Base-by-base conservation (phyloP, 1,140 invertebrate species). In the Microplitis mediator region DNA sequence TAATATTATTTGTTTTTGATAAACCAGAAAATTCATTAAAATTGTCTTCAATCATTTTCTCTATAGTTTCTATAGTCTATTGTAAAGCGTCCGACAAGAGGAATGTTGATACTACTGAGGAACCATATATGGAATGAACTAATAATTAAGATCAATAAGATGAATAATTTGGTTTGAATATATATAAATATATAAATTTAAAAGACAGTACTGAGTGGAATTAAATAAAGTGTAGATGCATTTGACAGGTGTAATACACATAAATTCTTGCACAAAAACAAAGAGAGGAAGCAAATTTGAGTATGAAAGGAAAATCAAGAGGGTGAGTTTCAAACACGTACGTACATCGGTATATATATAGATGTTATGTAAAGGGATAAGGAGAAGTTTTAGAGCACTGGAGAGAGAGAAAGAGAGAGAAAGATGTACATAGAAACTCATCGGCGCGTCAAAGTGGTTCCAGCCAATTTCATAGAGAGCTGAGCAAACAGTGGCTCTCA, bases 361-460 rank as follows among this genome's bases (percentile, higher is more conserved):
- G 50, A 50, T 11, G 39, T 45, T 45, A 32, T 32, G 65, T 31
- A 32, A 52, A 23, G 65, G 65, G 39, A 31, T 67, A 67, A 65
- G 14, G 61, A 63, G 70, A 70, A 75, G 66, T 75, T 75, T 75
- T 61, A 75, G 72, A 73, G 74, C 34, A 14, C 56, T 16, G 9
- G 34, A 36, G 51, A 58, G 32, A 45, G 54, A n/a, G 31, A 31
- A 31, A 13, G 34, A 58, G 51, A 35, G 45, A 52, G 16, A n/a
- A 50, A 9, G 16, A 45, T n/a, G 61, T 60, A 50, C 71, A 80
- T 75, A 77, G 75, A 74, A 79, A 75, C 74, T 81, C 79, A 79
- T 81, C 80, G 79, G 76, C 78, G 80, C 79, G 80, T 81, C 80
- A 81, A 81, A 82, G 80, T 82, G 80, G 76, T 73, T 72, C 73